A percentile compares a stretch with the other conserved stretches of the same genome.
phyloP scores from a whole-genome alignment of 2,888 invertebrate genomes.

The Anodontia alba region DNA sequence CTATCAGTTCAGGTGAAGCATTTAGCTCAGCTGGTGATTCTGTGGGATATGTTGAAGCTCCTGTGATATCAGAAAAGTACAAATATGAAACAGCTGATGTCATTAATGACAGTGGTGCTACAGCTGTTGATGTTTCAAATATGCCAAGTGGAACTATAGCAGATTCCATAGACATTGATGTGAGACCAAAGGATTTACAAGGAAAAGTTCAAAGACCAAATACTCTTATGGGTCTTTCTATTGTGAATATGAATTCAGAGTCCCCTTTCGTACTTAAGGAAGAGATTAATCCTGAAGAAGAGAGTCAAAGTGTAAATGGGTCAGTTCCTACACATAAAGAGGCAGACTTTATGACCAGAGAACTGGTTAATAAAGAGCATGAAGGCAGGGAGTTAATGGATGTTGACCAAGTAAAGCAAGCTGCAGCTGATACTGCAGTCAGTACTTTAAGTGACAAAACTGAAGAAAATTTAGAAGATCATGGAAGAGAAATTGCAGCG shows the following conservation, averaged over 20 bases:
- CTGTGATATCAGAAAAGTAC: neutral
- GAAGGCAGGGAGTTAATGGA: slow-evolving; percentile 51
- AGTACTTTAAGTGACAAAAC: neutral
- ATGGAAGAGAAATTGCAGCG: neutral
- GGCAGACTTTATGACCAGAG: neutral
- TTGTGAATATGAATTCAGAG: slow-evolving; percentile 63
- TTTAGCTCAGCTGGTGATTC: neutral
- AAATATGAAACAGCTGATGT: neutral
- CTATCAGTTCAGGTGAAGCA: neutral
- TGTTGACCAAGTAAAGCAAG: neutral
- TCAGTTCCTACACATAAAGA: neutral
- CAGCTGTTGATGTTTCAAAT: slow-evolving; percentile 34
- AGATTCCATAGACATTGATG: neutral
- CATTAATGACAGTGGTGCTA: slow-evolving; percentile 20
- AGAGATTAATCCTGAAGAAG: neutral
- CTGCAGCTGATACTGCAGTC: neutral
- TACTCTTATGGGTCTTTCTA: slow-evolving; percentile 77
- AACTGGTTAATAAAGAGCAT: neutral
- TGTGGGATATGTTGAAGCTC: neutral
- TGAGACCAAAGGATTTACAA: neutral
- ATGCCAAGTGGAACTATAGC: neutral
- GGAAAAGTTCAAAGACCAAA: slow-evolving; percentile 66
- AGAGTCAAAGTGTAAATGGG: neutral
- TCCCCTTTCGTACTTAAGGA: slow-evolving; percentile 42
- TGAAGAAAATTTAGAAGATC: neutral